Base-by-base conservation (phyloP, 2,113 vertebrate species). In the Calonectris borealis region DNA sequence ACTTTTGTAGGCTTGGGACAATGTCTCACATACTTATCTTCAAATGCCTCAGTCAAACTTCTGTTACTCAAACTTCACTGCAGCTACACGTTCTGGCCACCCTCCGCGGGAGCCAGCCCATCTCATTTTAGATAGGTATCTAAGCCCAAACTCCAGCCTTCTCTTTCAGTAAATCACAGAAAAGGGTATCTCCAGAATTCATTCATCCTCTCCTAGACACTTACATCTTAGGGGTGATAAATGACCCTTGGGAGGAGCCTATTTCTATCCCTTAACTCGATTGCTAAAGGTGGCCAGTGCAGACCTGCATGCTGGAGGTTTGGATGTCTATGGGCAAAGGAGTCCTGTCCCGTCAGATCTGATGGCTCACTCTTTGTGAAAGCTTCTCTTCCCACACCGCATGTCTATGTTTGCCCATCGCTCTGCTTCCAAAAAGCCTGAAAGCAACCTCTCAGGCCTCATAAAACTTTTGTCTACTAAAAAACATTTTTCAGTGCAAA, bases 211-310 rank as follows among this genome's bases (percentile, higher is more conserved):
- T 75, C 44, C 77, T 9, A 5, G 52, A 14, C 40, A 11, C 21
- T 21, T 36, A 0, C 0, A 11, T 2, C 26, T 57, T 11, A 27
- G 25, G 21, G 26, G 42, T 46, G 73, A 86, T 16, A 32, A 60
- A 16, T 49, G 29, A 58, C 48, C 42, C 60, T 9, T 42, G 79
- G 78, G 7, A 83, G 66, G 34, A 86, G 51, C 40, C 48, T 42
- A 2, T 27, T 65, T 5, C 46, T 49, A 8, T 1, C 36, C 15
- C 0, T 12, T 2, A 51, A 1, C 18, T 70, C 1, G 0, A 3
- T 4, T n/a, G 8, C 68, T 19, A 8, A 19, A 16, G 36, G 72
- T 15, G 75, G 16, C 29, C 49, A 13, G 36, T 0, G 31, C 51
- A 44, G 64, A 51, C 21, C 38, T 19, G 11, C 0, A 1, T 3